Evolutionary conservation across 2,888 invertebrate genomes (phyloP).

Genomic region (Seira sanloemensis): DNA sequence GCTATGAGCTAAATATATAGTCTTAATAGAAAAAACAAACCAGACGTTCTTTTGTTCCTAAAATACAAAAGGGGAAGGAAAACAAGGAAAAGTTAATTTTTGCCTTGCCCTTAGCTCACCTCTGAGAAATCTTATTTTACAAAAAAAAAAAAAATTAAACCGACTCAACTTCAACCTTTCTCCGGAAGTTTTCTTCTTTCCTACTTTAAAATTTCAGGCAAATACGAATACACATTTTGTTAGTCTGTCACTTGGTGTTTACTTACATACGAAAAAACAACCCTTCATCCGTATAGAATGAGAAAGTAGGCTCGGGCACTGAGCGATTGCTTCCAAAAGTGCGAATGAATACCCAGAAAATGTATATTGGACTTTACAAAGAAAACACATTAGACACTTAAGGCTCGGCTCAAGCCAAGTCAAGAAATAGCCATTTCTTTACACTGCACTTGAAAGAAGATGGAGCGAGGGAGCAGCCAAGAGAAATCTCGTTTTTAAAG

Average conservation of each 20-base stretch:
- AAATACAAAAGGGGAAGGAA: too few species aligned
- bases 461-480: constrained; percentile 19
- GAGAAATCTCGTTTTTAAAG: background rate
- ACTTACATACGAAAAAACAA: background rate
- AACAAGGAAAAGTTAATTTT: too few species aligned
- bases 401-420: constrained; percentile 43
- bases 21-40: background rate
- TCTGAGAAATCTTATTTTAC: background rate
- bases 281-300: background rate
- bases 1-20: too few species aligned
- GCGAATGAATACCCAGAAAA: too few species aligned
- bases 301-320: background rate
- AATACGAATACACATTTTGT: background rate
- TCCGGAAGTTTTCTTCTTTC: background rate
- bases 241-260: background rate
- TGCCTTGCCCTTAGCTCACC: too few species aligned
- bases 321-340: background rate
- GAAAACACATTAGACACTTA: constrained; percentile 65
- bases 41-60: background rate
- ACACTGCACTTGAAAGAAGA: constrained; percentile 57
- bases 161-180: background rate
- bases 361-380: constrained; percentile 58
- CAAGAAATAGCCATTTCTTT: constrained; percentile 66
- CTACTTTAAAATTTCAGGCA: background rate
- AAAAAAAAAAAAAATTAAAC: background rate